Percentiles rank a stretch among this genome's conserved stretches.
These are phyloP conservation scores for Corticium candelabrum DNA, from an alignment of 37 sponge, comb jelly and placozoan genomes.

Conservation along the genomic window DNA sequence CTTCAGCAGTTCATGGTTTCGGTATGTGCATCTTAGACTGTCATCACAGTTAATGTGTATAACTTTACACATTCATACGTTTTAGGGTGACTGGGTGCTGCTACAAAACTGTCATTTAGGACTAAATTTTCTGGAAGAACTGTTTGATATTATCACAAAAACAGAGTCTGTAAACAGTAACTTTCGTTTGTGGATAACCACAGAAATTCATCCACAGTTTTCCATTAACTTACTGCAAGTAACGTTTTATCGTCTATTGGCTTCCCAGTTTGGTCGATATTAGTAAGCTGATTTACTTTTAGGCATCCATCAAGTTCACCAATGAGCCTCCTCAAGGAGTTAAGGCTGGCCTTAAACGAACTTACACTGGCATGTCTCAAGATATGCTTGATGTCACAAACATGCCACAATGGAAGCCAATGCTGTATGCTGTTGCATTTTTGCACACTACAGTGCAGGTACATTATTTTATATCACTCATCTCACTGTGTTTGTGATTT, in stretches of 20 bases:
- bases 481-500: too few species aligned
- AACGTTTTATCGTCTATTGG: too few species aligned
- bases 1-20: conserved; percentile 48
- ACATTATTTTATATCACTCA: too few species aligned
- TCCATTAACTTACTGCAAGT: conserved; percentile 96
- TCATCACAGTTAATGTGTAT: too few species aligned
- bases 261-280: too few species aligned
- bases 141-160: conserved; percentile 68
- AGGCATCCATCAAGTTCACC: conserved; percentile 92
- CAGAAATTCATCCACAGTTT: conserved; percentile 91
- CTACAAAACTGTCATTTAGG: conserved; percentile 97
- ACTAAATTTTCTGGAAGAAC: conserved; percentile 93
- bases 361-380: conserved; percentile 80
- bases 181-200: conserved; percentile 96
- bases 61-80: too few species aligned
- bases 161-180: conserved; percentile 76
- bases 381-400: conserved; percentile 93
- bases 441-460: conserved; percentile 99
- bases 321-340: conserved; percentile 98
- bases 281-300: too few species aligned
- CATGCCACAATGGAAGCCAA: conserved; percentile 96
- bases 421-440: conserved; percentile 94
- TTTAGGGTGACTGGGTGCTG: conserved; percentile 95
- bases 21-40: too few species aligned
- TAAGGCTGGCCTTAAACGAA: conserved; percentile 92